Conservation (phyloP, 1,140 invertebrate genomes). For the Saccostrea cuccullata region DNA sequence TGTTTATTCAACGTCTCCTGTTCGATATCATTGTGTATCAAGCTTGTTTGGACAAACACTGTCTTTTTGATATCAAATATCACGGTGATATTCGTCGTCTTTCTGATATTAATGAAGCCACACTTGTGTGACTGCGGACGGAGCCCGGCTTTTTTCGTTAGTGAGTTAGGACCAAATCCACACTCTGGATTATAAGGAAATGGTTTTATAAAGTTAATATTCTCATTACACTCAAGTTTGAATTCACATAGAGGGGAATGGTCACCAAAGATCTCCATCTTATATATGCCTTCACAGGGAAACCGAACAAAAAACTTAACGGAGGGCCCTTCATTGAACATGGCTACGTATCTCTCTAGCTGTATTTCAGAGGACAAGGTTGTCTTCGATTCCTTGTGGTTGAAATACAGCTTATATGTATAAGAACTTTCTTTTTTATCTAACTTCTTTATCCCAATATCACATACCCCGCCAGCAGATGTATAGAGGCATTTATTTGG, state of each 20-base stretch:
- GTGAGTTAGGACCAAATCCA: conserved; percentile 51
- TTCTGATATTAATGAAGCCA: conserved; percentile 35
- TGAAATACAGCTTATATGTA: conserved; percentile 43
- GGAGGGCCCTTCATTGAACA: conserved; percentile 37
- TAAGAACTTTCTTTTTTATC: not conserved
- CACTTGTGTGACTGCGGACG: conserved; percentile 32
- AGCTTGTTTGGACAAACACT: conserved; percentile 25
- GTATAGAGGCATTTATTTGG: conserved; percentile 33
- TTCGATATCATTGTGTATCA: conserved; percentile 38
- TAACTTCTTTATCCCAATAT: conserved; percentile 21
- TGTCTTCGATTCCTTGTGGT: conserved; percentile 41
- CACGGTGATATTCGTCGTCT: conserved; percentile 29
- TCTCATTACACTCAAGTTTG: conserved; percentile 54
- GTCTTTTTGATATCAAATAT: conserved; percentile 38
- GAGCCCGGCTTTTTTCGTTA: conserved; percentile 42
- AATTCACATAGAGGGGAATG: conserved; percentile 48
- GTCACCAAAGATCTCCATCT: conserved; percentile 43
- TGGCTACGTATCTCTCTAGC: conserved; percentile 39
- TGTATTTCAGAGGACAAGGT: conserved; percentile 40
- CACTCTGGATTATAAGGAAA: conserved; percentile 47
- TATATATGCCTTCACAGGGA: conserved; percentile 48
- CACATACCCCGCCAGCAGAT: conserved; percentile 30
- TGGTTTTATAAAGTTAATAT: conserved; percentile 35
- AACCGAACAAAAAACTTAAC: conserved; percentile 47
- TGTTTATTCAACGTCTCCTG: not conserved